Base-by-base conservation (phyloP, 2,113 vertebrate genomes). In the Ammodytes dubius region DNA sequence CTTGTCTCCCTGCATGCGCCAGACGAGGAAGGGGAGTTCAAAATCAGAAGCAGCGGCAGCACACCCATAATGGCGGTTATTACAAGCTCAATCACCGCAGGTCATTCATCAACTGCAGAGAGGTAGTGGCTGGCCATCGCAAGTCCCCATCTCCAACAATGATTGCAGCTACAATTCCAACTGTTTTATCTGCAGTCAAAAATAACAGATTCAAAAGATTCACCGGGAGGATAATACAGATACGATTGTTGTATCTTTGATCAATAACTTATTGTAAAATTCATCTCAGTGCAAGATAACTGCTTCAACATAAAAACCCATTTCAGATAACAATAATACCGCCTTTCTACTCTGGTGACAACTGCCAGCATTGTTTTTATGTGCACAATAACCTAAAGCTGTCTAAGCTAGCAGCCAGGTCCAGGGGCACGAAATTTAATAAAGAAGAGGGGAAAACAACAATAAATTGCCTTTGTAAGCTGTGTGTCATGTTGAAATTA, bases 401-500 rank as follows among this genome's bases (percentile, higher is more conserved):
- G 77, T 84, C 73, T 77, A 42, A 88, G 71, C 57, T 74, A 88
- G 81, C 79, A 84, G 46, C 77, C 40, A 74, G 80, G 80, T 80
- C 79, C 83, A 74, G 47, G 59, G 77, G 78, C 79, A 57, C 52
- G 66, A 74, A 64, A 89, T 83, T 53, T 84, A 84, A 89, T 87
- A 91, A 88, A 70, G 81, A 82, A 9, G 69, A 71, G 59, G 56
- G 52, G 79, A 90, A 91, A 91, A 85, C 77, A 91, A 86, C 75
- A 80, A 70, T 92, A 91, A 89, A 91, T 91, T 92, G 77, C 75
- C 43, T 85, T 82, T 87, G 82, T 83, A 90, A 81, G 86, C 89
- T 74, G 27, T 2, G 39, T 83, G 89, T 77, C 86, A 76, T 47
- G 63, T 46, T 63, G 57, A 83, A 91, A 91, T 88, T 58, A 91